phyloP scores from a whole-genome alignment of 2,797 vertebrate genomes.

The Sphenodon punctatus region DNA sequence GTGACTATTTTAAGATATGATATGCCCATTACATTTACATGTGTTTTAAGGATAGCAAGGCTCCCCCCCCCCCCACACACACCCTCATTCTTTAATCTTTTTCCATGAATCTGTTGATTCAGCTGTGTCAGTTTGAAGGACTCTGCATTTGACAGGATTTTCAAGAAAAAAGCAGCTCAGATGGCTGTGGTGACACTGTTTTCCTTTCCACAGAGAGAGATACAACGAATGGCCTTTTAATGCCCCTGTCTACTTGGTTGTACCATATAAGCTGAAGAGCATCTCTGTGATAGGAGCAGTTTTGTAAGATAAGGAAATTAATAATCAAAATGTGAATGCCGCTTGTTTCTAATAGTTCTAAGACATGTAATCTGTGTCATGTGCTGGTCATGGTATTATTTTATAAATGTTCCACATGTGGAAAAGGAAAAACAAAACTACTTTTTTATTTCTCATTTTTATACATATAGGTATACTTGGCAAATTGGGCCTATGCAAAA shows the following conservation, averaged over 20 bases:
- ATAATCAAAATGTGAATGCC: constrained; percentile 46
- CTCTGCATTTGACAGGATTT: constrained; percentile 45
- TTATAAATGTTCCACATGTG: background rate
- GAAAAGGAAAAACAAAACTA: constrained; percentile 1
- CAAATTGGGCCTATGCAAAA: no score
- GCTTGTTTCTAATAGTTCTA: background rate
- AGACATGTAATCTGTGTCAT: background rate
- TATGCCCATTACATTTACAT: background rate
- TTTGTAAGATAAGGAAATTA: background rate
- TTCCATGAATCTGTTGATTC: constrained; percentile 53
- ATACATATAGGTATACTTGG: no score
- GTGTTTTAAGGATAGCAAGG: constrained; percentile 3
- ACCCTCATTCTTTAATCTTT: background rate
- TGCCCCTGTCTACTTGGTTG: constrained; percentile 46
- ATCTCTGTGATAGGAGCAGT: background rate
- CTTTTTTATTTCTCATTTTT: no score
- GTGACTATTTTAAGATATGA: background rate
- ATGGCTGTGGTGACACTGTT: constrained; percentile 32
- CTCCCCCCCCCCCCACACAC: background rate
- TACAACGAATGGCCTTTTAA: constrained; percentile 47
- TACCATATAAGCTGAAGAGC: background rate
- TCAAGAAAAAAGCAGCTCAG: constrained; percentile 40
- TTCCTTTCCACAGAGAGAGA: constrained; percentile 45
- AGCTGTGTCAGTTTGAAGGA: constrained; percentile 32
- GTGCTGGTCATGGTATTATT: background rate